Conservation (phyloP, 2,888 invertebrate genomes). For the Meteorus cinctellus region DNA sequence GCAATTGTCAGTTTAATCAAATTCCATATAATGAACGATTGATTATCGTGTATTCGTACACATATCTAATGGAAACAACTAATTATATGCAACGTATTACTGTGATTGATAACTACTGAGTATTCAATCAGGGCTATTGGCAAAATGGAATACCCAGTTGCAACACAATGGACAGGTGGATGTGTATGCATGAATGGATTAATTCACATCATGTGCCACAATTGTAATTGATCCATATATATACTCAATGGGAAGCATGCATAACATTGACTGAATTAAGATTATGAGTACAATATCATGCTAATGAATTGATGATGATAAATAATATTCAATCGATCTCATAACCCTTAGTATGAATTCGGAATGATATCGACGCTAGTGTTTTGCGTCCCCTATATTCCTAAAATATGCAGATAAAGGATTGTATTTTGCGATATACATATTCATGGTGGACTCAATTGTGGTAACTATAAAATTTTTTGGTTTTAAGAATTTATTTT, state of each 20-base stretch:
- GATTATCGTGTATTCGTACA: background rate
- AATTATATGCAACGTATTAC: background rate
- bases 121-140: background rate
- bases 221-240: conserved; percentile 25
- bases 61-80: background rate
- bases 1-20: background rate
- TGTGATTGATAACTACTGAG: background rate
- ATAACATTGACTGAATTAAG: too few species aligned
- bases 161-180: background rate
- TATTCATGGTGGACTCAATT: too few species aligned
- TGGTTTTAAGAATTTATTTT: too few species aligned
- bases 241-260: background rate
- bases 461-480: too few species aligned
- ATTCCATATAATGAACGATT: background rate
- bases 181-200: conserved; percentile 8
- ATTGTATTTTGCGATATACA: too few species aligned
- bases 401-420: too few species aligned
- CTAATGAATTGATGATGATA: too few species aligned
- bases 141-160: background rate
- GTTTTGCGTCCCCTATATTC: too few species aligned
- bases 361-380: too few species aligned
- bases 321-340: too few species aligned
- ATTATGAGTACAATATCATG: too few species aligned
- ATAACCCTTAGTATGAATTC: too few species aligned
- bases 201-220: conserved; percentile 25